These are phyloP conservation scores for Chalcis sispes DNA, from an alignment of 2,888 invertebrate species.

Conservation along the genomic window DNA sequence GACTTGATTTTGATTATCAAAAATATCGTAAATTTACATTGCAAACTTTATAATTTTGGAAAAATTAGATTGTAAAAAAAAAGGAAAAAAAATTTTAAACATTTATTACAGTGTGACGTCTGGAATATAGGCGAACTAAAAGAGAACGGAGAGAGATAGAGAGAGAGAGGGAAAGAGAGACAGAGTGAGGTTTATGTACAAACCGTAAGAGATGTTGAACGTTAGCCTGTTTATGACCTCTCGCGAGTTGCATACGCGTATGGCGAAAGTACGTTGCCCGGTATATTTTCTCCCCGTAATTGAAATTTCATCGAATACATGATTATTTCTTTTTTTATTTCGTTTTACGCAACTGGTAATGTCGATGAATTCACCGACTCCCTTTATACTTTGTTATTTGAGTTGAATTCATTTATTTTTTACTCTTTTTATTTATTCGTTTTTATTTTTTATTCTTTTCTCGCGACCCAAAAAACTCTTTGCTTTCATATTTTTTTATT, in stretches of 20 bases:
- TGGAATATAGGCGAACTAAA: too few relatives aligned
- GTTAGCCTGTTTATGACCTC: background rate
- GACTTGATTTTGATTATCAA: too few relatives aligned
- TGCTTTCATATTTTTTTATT: too few relatives aligned
- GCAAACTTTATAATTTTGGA: too few relatives aligned
- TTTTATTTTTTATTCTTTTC: background rate
- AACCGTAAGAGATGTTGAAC: too few relatives aligned
- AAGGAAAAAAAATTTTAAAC: too few relatives aligned
- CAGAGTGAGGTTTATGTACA: background rate
- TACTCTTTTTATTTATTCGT: slow-evolving; percentile 3
- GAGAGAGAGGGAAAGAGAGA: background rate
- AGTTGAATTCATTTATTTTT: slow-evolving; percentile 16
- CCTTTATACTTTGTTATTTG: slow-evolving; percentile 32
- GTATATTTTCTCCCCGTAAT: slow-evolving; percentile 34
- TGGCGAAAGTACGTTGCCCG: background rate
- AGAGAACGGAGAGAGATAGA: background rate
- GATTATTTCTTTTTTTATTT: slow-evolving; percentile 33
- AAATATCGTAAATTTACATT: too few relatives aligned
- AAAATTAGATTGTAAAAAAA: too few relatives aligned
- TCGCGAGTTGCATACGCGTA: background rate
- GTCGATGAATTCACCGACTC: slow-evolving; percentile 37
- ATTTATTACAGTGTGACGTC: too few relatives aligned
- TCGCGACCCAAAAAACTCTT: background rate
- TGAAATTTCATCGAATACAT: slow-evolving; percentile 51
- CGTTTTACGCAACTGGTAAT: slow-evolving; percentile 51